Evolutionary conservation across 1,140 invertebrate genomes (phyloP).

Genomic region (Gryon sp.): DNA sequence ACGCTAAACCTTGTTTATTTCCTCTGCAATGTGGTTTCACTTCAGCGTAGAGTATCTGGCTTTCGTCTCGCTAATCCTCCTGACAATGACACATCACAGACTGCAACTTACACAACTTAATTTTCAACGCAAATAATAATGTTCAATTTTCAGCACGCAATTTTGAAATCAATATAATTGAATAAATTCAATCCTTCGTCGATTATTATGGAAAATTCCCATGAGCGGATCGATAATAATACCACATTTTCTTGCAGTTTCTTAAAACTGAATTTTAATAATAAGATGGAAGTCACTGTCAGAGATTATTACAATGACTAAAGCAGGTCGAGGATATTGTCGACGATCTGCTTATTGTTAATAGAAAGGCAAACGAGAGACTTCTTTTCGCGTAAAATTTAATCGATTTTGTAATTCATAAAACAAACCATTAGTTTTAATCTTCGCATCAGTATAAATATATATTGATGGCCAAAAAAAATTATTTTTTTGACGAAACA

Average conservation of each 20-base stretch:
- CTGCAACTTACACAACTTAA: slow-evolving; percentile 19
- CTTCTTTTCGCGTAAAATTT: slow-evolving; percentile 8
- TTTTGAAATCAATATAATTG: background rate
- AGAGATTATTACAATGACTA: slow-evolving; percentile 17
- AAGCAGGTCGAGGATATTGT: slow-evolving; percentile 72
- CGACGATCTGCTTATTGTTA: slow-evolving; percentile 60
- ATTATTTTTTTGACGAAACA: too few species aligned
- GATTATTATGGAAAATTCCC: slow-evolving; percentile 21
- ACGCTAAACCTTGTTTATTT: slow-evolving; percentile 39
- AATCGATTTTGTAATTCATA: slow-evolving; percentile 6
- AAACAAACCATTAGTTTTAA: slow-evolving; percentile 10
- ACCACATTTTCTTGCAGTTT: background rate
- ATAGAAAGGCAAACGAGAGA: slow-evolving; percentile 31
- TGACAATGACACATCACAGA: slow-evolving; percentile 20
- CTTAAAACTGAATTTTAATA: slow-evolving; percentile 31
- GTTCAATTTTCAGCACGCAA: slow-evolving; percentile 3
- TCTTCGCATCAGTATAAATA: too few species aligned
- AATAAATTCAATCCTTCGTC: background rate
- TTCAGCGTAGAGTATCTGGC: slow-evolving; percentile 40
- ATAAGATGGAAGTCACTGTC: slow-evolving; percentile 55
- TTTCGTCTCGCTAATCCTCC: slow-evolving; percentile 40
- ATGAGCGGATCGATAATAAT: slow-evolving; percentile 11
- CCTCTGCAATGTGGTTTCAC: slow-evolving; percentile 28
- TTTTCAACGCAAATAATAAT: background rate
- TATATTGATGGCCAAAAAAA: slow-evolving; percentile 16